Base-by-base conservation (phyloP, 2,888 invertebrate genomes). In the Poecilus cupreus region DNA sequence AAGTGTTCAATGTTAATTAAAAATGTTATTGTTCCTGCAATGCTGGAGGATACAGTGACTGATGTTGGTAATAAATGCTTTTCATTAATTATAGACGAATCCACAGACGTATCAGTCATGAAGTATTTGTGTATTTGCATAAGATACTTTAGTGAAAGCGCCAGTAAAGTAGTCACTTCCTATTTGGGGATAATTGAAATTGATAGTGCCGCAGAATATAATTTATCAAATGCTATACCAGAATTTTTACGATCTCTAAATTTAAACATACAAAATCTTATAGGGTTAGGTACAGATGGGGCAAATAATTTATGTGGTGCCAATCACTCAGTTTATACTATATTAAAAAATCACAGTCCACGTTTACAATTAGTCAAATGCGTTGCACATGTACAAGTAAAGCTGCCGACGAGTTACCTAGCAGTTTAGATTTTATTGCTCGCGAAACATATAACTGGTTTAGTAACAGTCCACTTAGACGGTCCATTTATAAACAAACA, bases 1-100 rank as follows among this genome's bases (percentile, higher is more conserved):
- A 84, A 84, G 60, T 84, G 83, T 76, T 64, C 82, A 18, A 78
- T 72, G 72, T 46, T 84, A 8, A 84, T 84, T 24, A 83, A 82
- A 68, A 84, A 84, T 82, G 82, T 84, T 1, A 76, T 83, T 43
- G 76, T 49, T n/a, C 83, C 84, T 20, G 75, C 54, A 16, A 70
- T 84, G 74, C 74, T 83, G 6, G 54, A 80, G 64, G 49, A 82
- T 20, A 39, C 83, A 20, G 39, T 82, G 32, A 76, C 32, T 57
- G 81, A 83, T 39, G 72, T 83, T 13, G 81, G 79, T n/a, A 51
- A 78, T 46, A 24, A 49, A 6, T 20, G 18, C 1, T 82, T 74
- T 81, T 83, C 78, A 5, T n/a, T 83, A 18, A 81, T 82, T n/a
- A 13, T 83, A 5, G 83, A 82, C 37, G 81, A 82, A 49, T 81